Conservation (phyloP, 2,888 invertebrate species). For the Margaritifera margaritifera region DNA sequence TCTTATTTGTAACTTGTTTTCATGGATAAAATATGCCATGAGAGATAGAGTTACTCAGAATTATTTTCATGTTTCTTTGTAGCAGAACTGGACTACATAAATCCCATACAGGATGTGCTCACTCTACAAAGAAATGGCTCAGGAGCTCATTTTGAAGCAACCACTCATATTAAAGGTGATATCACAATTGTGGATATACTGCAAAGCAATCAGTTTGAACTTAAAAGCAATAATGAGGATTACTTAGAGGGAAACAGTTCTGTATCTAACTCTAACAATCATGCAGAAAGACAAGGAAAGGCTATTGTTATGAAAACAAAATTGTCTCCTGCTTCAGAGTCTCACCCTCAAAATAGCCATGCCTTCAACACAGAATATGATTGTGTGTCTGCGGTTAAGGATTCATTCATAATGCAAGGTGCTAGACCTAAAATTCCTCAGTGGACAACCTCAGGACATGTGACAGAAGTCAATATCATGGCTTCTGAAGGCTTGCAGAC, state of each 20-base stretch:
- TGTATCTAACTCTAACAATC: slow-evolving; percentile 14
- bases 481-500: too few species aligned
- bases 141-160: too few species aligned
- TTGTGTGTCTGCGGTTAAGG: slow-evolving; percentile 30
- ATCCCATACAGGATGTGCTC: too few species aligned
- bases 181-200: slow-evolving; percentile 37
- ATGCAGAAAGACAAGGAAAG: slow-evolving; percentile 25
- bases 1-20: too few species aligned
- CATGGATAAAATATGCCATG: too few species aligned
- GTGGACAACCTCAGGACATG: too few species aligned
- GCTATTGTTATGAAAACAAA: slow-evolving; percentile 37
- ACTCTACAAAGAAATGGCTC: too few species aligned
- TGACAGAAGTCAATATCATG: too few species aligned
- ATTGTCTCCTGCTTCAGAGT: slow-evolving; percentile 57
- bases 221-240: slow-evolving; percentile 19
- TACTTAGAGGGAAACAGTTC: slow-evolving; percentile 14
- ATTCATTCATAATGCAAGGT: slow-evolving; percentile 43
- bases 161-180: slow-evolving; percentile 6
- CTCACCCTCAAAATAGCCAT: slow-evolving; percentile 50
- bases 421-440: slow-evolving; percentile 47
- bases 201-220: slow-evolving; percentile 31
- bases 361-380: slow-evolving; percentile 44
- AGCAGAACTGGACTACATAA: too few species aligned
- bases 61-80: too few species aligned
- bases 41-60: too few species aligned